phyloP scores from a whole-genome alignment of 2,113 vertebrate species.

The Xiphophorus hellerii region DNA sequence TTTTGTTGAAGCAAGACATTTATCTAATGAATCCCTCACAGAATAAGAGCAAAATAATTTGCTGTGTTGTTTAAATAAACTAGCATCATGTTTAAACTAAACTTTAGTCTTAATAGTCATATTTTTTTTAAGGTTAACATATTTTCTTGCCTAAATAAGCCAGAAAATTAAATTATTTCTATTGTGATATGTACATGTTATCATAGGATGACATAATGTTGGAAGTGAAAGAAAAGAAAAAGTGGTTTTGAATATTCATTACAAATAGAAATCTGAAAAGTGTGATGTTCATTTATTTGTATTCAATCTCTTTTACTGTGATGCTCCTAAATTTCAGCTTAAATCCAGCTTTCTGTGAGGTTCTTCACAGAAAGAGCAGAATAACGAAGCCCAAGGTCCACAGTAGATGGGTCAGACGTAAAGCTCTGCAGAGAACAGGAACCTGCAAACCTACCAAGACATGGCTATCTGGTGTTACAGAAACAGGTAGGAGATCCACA shows the following conservation, averaged over 20 bases:
- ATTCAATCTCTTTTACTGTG: neutral
- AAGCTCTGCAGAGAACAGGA: no score
- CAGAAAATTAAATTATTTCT: neutral
- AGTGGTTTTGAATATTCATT: neutral
- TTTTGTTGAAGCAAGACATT: neutral
- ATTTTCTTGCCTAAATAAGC: neutral
- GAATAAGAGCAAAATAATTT: neutral
- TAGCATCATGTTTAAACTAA: rapidly evolving
- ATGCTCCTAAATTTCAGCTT: no score
- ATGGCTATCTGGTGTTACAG: neutral
- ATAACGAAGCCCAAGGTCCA: neutral
- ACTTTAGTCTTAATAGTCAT: neutral
- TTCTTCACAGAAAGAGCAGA: no score
- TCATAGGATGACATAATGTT: no score
- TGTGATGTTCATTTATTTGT: no score
- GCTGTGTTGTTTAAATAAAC: rapidly evolving
- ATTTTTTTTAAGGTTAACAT: neutral
- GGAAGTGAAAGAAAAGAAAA: neutral
- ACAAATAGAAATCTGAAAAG: no score
- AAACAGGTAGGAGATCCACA: neutral
- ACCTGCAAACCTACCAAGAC: neutral
- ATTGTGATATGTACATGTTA: no score
- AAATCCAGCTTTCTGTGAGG: no score
- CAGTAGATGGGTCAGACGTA: neutral
- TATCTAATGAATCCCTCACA: neutral